A percentile compares a stretch with the other conserved stretches of the same genome.
Evolutionary conservation across 1,140 invertebrate genomes (phyloP).

Genomic region (Himalopsyche phryganea): DNA sequence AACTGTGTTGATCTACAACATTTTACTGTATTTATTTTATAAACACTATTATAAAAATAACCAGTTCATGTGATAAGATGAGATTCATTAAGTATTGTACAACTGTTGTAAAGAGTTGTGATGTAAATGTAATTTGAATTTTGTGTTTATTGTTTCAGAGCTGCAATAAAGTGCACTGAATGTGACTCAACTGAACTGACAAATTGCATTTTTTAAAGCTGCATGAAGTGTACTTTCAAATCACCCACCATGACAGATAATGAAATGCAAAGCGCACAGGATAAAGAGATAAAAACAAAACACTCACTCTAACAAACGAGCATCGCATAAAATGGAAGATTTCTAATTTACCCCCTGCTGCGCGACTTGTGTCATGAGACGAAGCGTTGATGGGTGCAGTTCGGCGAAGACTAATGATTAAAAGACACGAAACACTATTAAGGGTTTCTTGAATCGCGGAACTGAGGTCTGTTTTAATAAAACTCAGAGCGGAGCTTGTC

Average conservation of each 20-base stretch:
- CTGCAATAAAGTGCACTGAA: no score
- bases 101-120: no score
- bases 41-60: no score
- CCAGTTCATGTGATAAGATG: no score
- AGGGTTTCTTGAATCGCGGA: slow-evolving; percentile 16
- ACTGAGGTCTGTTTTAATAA: slow-evolving; percentile 13
- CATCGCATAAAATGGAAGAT: slow-evolving; percentile 20
- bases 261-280: slow-evolving; percentile 8
- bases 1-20: no score
- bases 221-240: neutral
- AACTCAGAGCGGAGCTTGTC: slow-evolving; percentile 8
- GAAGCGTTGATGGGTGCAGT: slow-evolving; percentile 9
- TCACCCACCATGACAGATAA: neutral
- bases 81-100: no score
- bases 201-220: neutral
- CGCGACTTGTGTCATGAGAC: neutral
- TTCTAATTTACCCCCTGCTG: slow-evolving; percentile 29
- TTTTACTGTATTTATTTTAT: no score
- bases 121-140: no score
- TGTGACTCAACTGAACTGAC: no score
- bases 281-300: slow-evolving; percentile 2
- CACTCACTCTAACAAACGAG: slow-evolving; percentile 22
- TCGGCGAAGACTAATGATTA: slow-evolving; percentile 24
- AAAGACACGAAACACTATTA: slow-evolving; percentile 25
- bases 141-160: no score